Conservation (phyloP, 2,113 vertebrate species). For the Phalacrocorax pelagicus region DNA sequence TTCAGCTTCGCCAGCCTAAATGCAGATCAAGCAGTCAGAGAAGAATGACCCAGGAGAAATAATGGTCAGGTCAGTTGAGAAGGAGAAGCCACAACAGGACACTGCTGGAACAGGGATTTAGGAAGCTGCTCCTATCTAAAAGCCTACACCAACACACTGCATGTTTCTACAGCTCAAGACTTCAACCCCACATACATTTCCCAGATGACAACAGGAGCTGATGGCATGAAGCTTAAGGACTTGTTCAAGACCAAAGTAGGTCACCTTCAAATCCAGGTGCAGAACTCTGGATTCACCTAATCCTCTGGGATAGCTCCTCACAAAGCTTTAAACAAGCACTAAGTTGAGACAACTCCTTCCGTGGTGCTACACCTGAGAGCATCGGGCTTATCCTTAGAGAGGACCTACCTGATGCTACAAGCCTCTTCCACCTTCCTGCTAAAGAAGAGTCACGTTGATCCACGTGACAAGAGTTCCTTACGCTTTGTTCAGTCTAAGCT, state of each 20-base stretch:
- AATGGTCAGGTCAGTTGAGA: neutral
- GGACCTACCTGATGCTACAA: neutral
- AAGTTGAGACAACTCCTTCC: neutral
- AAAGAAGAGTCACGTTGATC: neutral
- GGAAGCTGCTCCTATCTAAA: neutral
- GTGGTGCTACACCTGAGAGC: neutral
- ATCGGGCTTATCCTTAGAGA: neutral
- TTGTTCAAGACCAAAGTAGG: neutral
- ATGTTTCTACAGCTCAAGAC: neutral
- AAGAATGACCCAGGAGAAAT: neutral
- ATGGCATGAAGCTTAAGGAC: neutral
- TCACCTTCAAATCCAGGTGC: neutral
- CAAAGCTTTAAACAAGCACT: neutral
- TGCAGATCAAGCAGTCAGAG: neutral
- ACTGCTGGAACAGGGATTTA: neutral
- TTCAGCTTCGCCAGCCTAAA: neutral
- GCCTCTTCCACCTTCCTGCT: neutral
- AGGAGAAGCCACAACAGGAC: neutral
- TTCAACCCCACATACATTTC: neutral
- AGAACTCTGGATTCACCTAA: neutral
- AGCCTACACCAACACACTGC: fast-evolving
- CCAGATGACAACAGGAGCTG: neutral
- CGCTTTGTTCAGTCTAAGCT: neutral
- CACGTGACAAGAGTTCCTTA: neutral
- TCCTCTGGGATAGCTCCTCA: neutral